Evolutionary conservation across 2,113 vertebrate species (phyloP).

Genomic region (Channa argus): DNA sequence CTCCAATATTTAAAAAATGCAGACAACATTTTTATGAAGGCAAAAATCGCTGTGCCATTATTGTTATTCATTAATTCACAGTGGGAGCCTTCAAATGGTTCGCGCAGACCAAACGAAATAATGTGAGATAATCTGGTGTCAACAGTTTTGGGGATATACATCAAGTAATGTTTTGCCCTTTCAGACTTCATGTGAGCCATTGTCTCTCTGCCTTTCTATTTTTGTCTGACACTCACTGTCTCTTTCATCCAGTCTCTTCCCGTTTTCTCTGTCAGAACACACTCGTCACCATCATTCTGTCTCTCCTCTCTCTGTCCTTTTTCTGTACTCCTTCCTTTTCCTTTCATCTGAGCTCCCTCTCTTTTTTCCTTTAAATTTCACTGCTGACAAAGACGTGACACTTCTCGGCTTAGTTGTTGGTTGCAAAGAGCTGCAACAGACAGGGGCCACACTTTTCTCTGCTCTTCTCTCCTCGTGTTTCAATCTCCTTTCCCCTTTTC

Average conservation of each 20-base stretch:
- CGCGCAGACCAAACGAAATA: conserved; percentile 16
- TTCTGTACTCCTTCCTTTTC: conserved; percentile 16
- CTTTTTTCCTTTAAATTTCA: conserved; percentile 5
- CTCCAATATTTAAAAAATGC: conserved; percentile 5
- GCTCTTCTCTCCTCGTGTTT: background rate
- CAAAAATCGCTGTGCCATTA: conserved; percentile 17
- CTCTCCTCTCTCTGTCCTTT: conserved; percentile 43
- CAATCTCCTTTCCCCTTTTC: background rate
- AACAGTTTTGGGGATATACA: conserved; percentile 30
- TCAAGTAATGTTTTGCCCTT: conserved; percentile 28
- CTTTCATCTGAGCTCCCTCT: conserved; percentile 30
- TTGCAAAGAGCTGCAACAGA: conserved; percentile 25
- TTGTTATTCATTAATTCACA: conserved; percentile 27
- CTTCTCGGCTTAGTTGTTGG: conserved; percentile 15
- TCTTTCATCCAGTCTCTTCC: conserved; percentile 55
- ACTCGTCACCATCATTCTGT: conserved; percentile 30
- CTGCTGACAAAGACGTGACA: conserved; percentile 25
- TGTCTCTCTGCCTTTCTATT: conserved; percentile 48
- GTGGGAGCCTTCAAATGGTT: conserved; percentile 6
- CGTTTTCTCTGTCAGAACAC: conserved; percentile 37
- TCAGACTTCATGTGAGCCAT: conserved; percentile 40
- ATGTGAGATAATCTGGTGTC: conserved; percentile 29
- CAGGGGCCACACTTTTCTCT: conserved; percentile 5
- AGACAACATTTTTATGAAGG: conserved; percentile 7
- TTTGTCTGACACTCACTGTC: conserved; percentile 32